Percentiles rank a stretch among this genome's conserved stretches.
Conservation (phyloP, 37 sponge, comb jelly and placozoan genomes). For the Ianthella basta region DNA sequence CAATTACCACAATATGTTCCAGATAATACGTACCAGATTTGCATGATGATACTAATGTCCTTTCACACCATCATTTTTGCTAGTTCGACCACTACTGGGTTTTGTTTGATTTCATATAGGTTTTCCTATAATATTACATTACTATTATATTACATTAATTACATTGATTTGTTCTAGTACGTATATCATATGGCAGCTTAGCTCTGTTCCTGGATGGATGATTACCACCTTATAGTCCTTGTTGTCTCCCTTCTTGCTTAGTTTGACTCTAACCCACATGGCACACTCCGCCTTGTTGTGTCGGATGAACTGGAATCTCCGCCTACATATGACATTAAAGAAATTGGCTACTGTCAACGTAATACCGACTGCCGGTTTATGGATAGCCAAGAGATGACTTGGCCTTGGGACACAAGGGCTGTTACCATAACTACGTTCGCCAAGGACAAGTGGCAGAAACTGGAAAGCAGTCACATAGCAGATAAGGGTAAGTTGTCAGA, state of each 20-base stretch:
- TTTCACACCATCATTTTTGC: too few species aligned
- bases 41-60: too few species aligned
- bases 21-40: too few species aligned
- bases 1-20: too few species aligned
- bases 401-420: constrained; percentile 79
- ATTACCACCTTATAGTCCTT: too few species aligned
- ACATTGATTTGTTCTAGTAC: too few species aligned
- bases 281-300: constrained; percentile 63
- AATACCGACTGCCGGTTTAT: constrained; percentile 57
- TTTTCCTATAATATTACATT: too few species aligned
- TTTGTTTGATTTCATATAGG: too few species aligned
- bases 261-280: constrained; percentile 84
- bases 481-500: constrained; percentile 25
- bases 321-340: constrained; percentile 23
- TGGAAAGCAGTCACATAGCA: constrained; percentile 13
- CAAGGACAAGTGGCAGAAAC: constrained; percentile 76
- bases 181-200: too few species aligned
- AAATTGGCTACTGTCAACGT: constrained; percentile 56
- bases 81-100: too few species aligned
- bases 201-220: too few species aligned
- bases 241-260: constrained; percentile 6
- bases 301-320: constrained; percentile 50
- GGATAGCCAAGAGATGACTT: constrained; percentile 79
- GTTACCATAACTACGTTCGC: constrained; percentile 76
- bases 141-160: too few species aligned